Evolutionary conservation across 1,140 invertebrate genomes (phyloP), one percentile per base, ranked within the genome.

Genomic region (Tetramorium alpestre): DNA sequence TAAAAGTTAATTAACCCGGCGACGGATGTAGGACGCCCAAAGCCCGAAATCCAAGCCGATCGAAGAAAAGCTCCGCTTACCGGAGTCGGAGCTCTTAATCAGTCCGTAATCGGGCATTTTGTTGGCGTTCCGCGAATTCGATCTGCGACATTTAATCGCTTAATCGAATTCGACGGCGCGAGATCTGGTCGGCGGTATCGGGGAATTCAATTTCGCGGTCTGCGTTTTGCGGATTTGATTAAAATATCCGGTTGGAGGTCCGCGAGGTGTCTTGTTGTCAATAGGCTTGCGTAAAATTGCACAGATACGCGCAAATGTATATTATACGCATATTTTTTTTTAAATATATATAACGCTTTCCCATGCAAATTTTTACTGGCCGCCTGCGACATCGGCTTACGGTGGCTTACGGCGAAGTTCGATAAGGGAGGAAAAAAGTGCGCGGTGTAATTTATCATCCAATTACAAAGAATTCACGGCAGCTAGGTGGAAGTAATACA

Each of bases 151-250:
- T 86, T 86, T 86, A 86, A 86, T 91, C 85, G 85, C 62, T 84
- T 89, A 90, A 90, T 87, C 85, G 87, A 86, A 62, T 72, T 58
- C 44, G 51, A 28, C 62, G 75, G 72, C 73, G 85, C 44, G 65
- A 87, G 54, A 78, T 80, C 85, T 41, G 69, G 70, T 22, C 49
- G 64, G 38, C 65, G 54, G 67, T 38, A 64, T 69, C 73, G 49
- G 28, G 62, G 65, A 91, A 91, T 91, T 77, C 86, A 87, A 90
- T 91, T 90, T 72, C 87, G 89, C 82, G 89, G 84, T 72, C 73
- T 72, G 78, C 81, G 80, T 90, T 60, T 70, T 89, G 64, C 76
- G 38, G 67, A 91, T 90, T 88, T 80, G 77, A 88, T 90, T 90
- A 87, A 88, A 90, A 88, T 54, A 81, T 72, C 82, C 58, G 41